Evolutionary conservation across 2,113 vertebrate species (phyloP).

Genomic region (Galeopterus variegatus): DNA sequence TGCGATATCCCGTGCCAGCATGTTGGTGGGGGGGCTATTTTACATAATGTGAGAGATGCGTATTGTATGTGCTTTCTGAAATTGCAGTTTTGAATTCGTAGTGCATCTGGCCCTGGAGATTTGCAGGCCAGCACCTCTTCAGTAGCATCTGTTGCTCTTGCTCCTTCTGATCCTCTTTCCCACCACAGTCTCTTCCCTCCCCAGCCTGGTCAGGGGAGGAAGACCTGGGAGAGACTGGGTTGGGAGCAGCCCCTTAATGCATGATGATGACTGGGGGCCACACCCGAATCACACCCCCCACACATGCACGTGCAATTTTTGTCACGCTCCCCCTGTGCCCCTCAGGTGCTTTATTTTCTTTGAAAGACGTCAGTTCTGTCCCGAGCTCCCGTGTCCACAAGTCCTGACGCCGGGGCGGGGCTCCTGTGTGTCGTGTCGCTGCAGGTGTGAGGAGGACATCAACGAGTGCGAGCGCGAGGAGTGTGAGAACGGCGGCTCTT

Average conservation of each 20-base stretch:
- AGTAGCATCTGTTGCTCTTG: background rate
- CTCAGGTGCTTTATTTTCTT: background rate
- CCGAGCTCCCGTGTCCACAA: rapidly evolving
- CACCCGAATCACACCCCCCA: rapidly evolving
- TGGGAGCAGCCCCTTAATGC: background rate
- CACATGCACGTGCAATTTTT: too few species aligned
- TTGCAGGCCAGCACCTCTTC: background rate
- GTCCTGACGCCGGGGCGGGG: background rate
- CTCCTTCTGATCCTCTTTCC: background rate
- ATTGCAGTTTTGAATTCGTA: background rate
- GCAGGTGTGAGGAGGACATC: conserved; percentile 96
- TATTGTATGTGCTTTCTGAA: background rate
- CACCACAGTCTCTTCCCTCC: background rate
- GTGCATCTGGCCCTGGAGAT: background rate
- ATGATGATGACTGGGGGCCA: background rate
- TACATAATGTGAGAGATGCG: background rate
- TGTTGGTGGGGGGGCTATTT: background rate
- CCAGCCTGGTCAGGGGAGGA: background rate
- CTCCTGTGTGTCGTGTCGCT: conserved; percentile 54
- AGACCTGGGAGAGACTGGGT: rapidly evolving
- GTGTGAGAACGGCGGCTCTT: conserved; percentile 96
- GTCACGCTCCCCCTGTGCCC: rapidly evolving
- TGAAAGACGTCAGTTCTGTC: rapidly evolving
- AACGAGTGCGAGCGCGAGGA: conserved; percentile 96
- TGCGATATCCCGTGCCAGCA: too few species aligned